Conservation (phyloP, 2,888 invertebrate genomes). For the Pediacus dermestoides region DNA sequence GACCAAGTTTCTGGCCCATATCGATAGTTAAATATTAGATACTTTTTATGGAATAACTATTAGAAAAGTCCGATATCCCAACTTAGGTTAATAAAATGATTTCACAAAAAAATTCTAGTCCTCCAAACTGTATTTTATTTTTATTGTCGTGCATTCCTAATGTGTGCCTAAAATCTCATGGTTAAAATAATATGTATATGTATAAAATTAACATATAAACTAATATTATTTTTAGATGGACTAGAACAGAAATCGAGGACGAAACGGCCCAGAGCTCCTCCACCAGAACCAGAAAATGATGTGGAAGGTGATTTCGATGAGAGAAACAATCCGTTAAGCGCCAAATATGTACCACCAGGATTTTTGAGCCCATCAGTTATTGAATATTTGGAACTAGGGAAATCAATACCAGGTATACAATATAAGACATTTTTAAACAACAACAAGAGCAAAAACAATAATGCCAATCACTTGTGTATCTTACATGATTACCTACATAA, state of each 20-base stretch:
- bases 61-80: no score
- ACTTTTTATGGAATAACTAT: no score
- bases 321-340: conserved; percentile 44
- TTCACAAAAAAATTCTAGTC: no score
- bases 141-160: no score
- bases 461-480: no score
- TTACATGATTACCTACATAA: no score
- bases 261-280: conserved; percentile 61
- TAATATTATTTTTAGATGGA: conserved; percentile 52
- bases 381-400: conserved; percentile 81
- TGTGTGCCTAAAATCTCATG: no score
- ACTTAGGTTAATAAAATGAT: no score
- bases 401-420: conserved; percentile 79
- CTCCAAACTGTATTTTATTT: no score
- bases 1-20: no score
- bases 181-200: conserved; percentile 2
- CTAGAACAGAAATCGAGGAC: conserved; percentile 60
- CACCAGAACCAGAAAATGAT: conserved; percentile 44
- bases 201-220: neutral
- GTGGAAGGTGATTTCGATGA: conserved; percentile 49
- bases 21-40: no score
- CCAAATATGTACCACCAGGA: conserved; percentile 63
- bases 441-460: neutral
- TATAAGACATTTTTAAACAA: neutral
- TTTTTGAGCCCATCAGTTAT: conserved; percentile 82